Percentiles rank a stretch among this genome's conserved stretches.
Evolutionary conservation across 2,797 vertebrate species (phyloP).

Genomic region (Nyctalus aviator): DNA sequence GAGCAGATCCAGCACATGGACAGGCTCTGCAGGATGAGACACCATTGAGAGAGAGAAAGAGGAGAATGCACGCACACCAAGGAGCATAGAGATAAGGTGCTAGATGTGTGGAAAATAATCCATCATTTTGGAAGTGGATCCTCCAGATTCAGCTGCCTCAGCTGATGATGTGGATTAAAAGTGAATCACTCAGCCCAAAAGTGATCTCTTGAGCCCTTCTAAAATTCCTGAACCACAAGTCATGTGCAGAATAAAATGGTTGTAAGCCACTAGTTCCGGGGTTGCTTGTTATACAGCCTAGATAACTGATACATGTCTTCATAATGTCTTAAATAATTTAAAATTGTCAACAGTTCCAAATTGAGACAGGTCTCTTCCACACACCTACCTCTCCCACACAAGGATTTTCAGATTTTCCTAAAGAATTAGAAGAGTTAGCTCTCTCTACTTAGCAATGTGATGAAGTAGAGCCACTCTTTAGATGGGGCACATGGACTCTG

Average conservation of each 20-base stretch:
- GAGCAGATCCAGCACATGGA: background rate
- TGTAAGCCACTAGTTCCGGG: background rate
- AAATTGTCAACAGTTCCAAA: background rate
- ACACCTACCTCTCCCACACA: background rate
- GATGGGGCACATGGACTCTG: background rate
- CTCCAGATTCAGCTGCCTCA: background rate
- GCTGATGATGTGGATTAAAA: background rate
- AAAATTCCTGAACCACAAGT: background rate
- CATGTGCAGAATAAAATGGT: background rate
- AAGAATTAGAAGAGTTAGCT: constrained; percentile 8
- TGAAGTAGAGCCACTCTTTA: background rate
- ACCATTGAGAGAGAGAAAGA: background rate
- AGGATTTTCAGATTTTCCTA: constrained; percentile 6
- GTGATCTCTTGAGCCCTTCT: background rate
- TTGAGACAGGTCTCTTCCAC: background rate
- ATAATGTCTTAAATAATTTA: constrained; percentile 24
- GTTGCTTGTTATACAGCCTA: background rate
- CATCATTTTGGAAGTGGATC: background rate
- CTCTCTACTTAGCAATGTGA: background rate
- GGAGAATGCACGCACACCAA: background rate
- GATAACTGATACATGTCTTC: background rate
- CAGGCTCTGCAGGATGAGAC: background rate
- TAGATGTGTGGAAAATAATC: background rate
- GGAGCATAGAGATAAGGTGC: background rate
- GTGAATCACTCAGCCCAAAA: background rate